phyloP scores from a whole-genome alignment of 1,140 invertebrate genomes.

The Colletes gigas region DNA sequence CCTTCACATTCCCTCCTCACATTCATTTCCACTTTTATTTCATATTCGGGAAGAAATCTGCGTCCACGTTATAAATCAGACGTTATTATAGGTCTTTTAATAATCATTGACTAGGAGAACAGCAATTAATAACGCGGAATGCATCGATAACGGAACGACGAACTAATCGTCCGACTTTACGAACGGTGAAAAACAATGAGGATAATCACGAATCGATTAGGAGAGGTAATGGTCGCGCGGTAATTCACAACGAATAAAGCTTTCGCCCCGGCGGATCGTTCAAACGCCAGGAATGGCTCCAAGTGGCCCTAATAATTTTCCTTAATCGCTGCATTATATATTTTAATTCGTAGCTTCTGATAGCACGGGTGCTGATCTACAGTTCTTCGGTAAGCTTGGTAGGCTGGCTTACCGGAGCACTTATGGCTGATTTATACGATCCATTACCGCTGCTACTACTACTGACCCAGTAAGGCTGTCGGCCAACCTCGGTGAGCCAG shows the following conservation, averaged over 20 bases:
- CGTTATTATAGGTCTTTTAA: neutral
- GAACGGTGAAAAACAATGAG: conserved; percentile 3
- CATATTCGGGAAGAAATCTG: no score
- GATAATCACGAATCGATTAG: conserved; percentile 19
- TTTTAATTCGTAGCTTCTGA: conserved; percentile 44
- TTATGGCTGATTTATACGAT: conserved; percentile 53
- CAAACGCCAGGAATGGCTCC: neutral
- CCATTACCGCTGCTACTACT: conserved; percentile 40
- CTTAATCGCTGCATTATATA: conserved; percentile 44
- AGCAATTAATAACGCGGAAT: neutral
- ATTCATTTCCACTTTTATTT: no score
- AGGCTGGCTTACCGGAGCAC: conserved; percentile 41
- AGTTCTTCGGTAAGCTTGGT: conserved; percentile 38
- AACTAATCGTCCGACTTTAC: neutral
- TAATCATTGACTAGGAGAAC: neutral
- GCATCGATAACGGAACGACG: no score
- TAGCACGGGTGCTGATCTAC: conserved; percentile 26
- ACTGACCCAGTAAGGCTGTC: conserved; percentile 31
- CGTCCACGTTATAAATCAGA: neutral
- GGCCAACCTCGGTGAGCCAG: conserved; percentile 23
- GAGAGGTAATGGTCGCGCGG: conserved; percentile 19
- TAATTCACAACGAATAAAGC: conserved; percentile 33
- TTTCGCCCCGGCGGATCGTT: conserved; percentile 9
- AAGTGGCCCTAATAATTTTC: conserved; percentile 35
- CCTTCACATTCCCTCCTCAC: no score